Evolutionary conservation across 2,797 vertebrate genomes (phyloP), one percentile per base, ranked within the genome.

Genomic region (Tympanoctomys barrerae): DNA sequence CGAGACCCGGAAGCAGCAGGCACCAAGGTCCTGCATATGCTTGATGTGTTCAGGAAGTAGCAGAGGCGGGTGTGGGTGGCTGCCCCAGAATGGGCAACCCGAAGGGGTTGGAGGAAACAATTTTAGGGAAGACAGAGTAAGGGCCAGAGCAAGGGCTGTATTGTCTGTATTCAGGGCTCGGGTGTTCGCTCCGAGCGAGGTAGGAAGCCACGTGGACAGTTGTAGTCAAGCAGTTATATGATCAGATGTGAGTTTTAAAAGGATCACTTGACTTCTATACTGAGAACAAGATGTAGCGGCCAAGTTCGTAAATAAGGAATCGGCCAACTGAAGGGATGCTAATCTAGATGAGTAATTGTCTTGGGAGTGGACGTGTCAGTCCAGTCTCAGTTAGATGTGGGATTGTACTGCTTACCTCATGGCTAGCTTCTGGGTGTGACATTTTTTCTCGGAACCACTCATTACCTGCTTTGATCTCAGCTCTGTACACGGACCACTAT

Each of bases 371-470:
- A 18, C 36, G 11, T 33, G 31, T 64, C 22, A 88, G 22, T 4
- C 18, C 33, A 10, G 7, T 87, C 7, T 86, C 49, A 22, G n/a
- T 79, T 78, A 59, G 70, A 33, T 49, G 42, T 68, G 46, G 33
- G 90, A 83, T 19, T 54, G 46, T 33, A 28, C 39, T 33, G 26
- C 31, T 82, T 62, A 68, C 39, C 77, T 73, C 66, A 24, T 0
- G 8, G 52, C 57, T 36, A 71, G 33, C 13, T 92, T 70, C 24
- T 59, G 33, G 18, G 6, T 52, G 52, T 57, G 73, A 62, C 36
- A 10, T 92, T 89, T 77, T 77, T 82, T 91, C 87, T 96, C 80
- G 73, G 62, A 93, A 39, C 24, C 57, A n/a, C 62, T 79, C 3
- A 26, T 31, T 31, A 64, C 49, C 26, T 39, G 2, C 70, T 92